Evolutionary conservation across 2,888 invertebrate genomes (phyloP).

Genomic region (Yponomeuta plumbellus): DNA sequence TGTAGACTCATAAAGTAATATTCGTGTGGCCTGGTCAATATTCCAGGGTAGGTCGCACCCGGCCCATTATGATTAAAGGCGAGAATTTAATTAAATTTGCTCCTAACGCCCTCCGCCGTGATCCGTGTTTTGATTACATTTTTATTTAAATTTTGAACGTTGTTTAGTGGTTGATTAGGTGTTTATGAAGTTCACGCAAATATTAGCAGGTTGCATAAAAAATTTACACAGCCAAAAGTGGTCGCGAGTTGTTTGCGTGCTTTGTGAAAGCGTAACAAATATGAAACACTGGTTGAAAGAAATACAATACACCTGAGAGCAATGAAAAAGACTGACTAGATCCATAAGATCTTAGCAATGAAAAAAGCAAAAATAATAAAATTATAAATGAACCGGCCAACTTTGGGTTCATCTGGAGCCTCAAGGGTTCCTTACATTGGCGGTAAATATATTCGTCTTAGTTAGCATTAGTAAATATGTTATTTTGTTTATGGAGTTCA

Average conservation of each 20-base stretch:
- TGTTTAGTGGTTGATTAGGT: constrained; percentile 2
- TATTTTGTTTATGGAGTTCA: too few species aligned
- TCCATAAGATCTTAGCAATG: too few species aligned
- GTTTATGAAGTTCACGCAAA: background rate
- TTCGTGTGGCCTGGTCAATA: background rate
- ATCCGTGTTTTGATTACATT: constrained; percentile 4
- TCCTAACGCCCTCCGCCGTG: background rate
- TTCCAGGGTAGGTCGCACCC: background rate
- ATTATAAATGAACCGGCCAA: too few species aligned
- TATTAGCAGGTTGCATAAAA: background rate
- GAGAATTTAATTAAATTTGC: constrained; percentile 9
- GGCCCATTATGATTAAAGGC: background rate
- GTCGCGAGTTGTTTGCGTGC: too few species aligned
- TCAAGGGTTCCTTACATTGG: too few species aligned
- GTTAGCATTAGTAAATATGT: too few species aligned
- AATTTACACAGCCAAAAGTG: background rate
- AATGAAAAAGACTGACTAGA: too few species aligned
- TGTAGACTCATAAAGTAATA: background rate
- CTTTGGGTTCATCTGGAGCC: too few species aligned
- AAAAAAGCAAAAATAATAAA: too few species aligned
- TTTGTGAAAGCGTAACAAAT: background rate
- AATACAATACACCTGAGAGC: too few species aligned
- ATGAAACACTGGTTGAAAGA: background rate
- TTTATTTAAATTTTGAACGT: constrained; percentile 6
- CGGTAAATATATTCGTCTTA: too few species aligned